These are phyloP conservation scores for Stigmatopora nigra DNA, from an alignment of 2,113 vertebrate genomes.

Conservation along the genomic window DNA sequence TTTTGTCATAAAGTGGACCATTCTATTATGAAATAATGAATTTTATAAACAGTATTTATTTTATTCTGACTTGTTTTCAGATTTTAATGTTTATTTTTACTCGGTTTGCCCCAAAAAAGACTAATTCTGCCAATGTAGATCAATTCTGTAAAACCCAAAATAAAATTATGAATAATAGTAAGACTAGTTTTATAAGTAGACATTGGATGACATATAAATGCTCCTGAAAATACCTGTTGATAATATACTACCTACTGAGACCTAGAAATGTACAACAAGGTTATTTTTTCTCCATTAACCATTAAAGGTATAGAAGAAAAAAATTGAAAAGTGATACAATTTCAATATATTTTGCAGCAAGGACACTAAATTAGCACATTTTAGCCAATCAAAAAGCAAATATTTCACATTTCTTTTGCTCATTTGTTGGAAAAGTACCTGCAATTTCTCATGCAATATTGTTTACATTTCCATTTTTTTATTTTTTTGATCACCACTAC, in stretches of 20 bases:
- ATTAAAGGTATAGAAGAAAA: constrained; percentile 31
- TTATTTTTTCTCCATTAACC: constrained; percentile 30
- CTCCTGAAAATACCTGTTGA: constrained; percentile 17
- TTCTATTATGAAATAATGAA: background rate
- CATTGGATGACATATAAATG: constrained; percentile 6
- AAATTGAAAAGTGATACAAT: too few species aligned
- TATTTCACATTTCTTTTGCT: too few species aligned
- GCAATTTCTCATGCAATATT: too few species aligned
- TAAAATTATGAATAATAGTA: background rate
- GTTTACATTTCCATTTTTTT: too few species aligned
- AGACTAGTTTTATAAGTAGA: background rate
- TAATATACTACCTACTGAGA: constrained; percentile 30
- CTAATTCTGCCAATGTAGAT: background rate
- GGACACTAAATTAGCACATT: background rate
- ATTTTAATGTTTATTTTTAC: background rate
- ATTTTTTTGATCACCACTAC: too few species aligned
- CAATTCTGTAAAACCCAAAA: background rate
- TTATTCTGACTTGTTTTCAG: background rate
- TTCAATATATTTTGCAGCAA: too few species aligned
- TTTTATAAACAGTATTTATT: too few species aligned
- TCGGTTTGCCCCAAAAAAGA: background rate
- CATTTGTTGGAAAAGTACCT: too few species aligned
- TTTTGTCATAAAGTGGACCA: background rate
- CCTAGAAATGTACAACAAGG: constrained; percentile 46
- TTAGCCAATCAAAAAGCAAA: background rate